These are phyloP conservation scores for Panzeria rudis DNA, from an alignment of 2,888 invertebrate species.

Conservation along the genomic window DNA sequence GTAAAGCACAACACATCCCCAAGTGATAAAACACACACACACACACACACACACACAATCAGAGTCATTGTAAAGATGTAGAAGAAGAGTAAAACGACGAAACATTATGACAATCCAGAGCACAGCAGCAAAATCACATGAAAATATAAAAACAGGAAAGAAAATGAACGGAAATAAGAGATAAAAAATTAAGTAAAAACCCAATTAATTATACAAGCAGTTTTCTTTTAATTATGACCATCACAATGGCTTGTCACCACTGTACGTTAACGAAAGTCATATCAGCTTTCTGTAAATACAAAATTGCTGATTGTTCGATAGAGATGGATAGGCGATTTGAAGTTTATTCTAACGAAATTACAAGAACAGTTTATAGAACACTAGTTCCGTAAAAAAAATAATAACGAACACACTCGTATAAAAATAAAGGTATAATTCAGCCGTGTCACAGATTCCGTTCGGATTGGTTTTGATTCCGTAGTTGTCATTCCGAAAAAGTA, in stretches of 20 bases:
- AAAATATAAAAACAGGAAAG: constrained; percentile 24
- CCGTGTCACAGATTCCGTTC: too few relatives aligned
- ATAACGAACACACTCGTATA: neutral
- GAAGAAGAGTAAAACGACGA: neutral
- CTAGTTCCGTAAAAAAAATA: neutral
- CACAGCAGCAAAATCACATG: constrained; percentile 33
- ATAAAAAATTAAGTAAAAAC: constrained; percentile 64
- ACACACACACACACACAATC: neutral
- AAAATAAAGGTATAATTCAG: too few relatives aligned
- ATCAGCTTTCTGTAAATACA: neutral
- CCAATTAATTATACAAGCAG: constrained; percentile 63
- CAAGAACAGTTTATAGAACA: neutral
- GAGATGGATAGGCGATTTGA: constrained; percentile 17
- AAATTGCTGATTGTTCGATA: neutral
- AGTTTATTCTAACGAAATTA: neutral
- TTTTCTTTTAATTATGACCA: constrained; percentile 61
- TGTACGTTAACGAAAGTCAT: neutral
- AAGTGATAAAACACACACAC: constrained; percentile 31
- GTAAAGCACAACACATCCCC: constrained; percentile 61
- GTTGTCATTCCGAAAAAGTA: too few relatives aligned
- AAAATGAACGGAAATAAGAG: constrained; percentile 54
- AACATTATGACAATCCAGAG: constrained; percentile 17
- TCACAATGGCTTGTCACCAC: neutral
- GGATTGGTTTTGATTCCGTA: too few relatives aligned
- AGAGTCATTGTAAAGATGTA: neutral